Evolutionary conservation across 2,113 vertebrate genomes (phyloP), one percentile per base, ranked within the genome.

Genomic region (Acrocephalus arundinaceus): DNA sequence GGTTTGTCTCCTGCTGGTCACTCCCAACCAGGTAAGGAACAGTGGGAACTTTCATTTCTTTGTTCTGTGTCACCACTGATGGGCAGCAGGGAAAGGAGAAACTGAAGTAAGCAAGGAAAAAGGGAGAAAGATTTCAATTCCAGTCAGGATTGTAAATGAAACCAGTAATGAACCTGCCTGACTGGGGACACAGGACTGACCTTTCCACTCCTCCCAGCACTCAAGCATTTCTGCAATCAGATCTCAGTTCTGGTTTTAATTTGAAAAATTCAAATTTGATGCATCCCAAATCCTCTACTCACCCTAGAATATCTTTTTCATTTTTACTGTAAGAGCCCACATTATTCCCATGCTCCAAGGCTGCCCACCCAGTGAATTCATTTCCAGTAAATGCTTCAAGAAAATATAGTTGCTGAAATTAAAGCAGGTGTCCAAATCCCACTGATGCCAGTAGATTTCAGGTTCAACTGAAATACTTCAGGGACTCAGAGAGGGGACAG

Each of bases 131-230:
- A 58, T 68, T 91, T 68, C 24, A 63, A 2, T n/a, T 81, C 7
- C 28, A 14, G 24, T 55, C 15, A 63, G 68, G 52, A 28, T 0
- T 57, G 33, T 67, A 51, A 25, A 43, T 17, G 43, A 31, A 57
- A 46, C 4, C 33, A 28, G 6, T 5, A 6, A 35, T 9, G 7
- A 2, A 9, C 3, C 1, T 15, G 7, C 25, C n/a, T 63, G 39
- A 13, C n/a, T 33, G 35, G 15, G 52, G 37, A 82, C 31, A 51
- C 2, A 1, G 59, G 35, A 8, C 78, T 30, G 11, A 65, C 57
- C 49, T 11, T n/a, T 28, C 31, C 35, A 17, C 28, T 41, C 43
- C 48, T 31, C 20, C 20, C 28, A 35, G 35, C 48, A 35, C 24
- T 33, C 17, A 37, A n/a, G 21, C 4, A 11, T 30, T 73, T 65